phyloP scores from a whole-genome alignment of 2,888 invertebrate species.

The Epirrita christyi region DNA sequence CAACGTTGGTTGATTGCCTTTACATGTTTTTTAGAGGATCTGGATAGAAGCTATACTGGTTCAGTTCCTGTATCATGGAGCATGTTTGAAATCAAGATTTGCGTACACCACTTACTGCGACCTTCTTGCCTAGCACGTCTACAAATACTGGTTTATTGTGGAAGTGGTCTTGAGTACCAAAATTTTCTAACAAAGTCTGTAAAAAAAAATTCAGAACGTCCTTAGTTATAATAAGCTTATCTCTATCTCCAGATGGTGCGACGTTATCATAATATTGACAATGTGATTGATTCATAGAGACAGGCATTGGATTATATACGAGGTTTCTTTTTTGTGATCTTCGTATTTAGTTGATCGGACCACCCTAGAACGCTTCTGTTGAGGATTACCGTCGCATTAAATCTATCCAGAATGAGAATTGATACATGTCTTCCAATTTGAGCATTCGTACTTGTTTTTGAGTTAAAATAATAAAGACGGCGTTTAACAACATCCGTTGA shows the following conservation, averaged over 20 bases:
- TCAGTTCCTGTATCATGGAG: too few relatives aligned
- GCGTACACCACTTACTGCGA: neutral
- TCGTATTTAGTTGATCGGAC: conserved; percentile 18
- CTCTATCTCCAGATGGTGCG: neutral
- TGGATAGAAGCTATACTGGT: too few relatives aligned
- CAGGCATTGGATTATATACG: conserved; percentile 22
- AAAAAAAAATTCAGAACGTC: neutral
- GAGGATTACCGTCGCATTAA: conserved; percentile 24
- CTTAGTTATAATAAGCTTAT: neutral
- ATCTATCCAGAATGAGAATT: neutral
- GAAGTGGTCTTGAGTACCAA: neutral
- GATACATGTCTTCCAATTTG: too few relatives aligned
- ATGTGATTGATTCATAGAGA: conserved; percentile 25
- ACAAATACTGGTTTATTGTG: neutral
- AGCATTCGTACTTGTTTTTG: too few relatives aligned
- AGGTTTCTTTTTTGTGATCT: conserved; percentile 20
- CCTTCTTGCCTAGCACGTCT: neutral
- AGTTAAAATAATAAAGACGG: too few relatives aligned
- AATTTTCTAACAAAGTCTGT: neutral
- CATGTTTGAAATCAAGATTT: too few relatives aligned
- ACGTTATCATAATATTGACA: conserved; percentile 9
- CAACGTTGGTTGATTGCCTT: conserved; percentile 9
- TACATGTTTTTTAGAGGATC: too few relatives aligned
- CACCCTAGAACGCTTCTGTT: conserved; percentile 22
- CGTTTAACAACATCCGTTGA: too few relatives aligned